Conservation (phyloP, 37 sponge, comb jelly and placozoan genomes). For the Eunapius fragilis region DNA sequence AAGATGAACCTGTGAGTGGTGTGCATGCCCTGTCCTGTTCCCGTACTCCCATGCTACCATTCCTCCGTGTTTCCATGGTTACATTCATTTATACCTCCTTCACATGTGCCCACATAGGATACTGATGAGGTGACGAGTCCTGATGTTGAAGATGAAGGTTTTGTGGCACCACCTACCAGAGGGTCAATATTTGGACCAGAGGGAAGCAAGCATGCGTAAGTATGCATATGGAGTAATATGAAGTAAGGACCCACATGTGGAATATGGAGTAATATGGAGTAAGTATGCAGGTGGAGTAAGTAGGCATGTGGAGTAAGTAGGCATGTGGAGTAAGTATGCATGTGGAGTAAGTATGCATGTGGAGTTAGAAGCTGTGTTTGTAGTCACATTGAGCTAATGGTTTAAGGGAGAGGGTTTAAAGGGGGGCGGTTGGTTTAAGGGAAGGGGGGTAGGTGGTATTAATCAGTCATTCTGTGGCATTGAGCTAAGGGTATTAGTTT, state of each 20-base stretch:
- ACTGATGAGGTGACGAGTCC: conserved; percentile 38
- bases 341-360: too few relatives aligned
- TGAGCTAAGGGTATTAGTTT: too few relatives aligned
- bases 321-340: too few relatives aligned
- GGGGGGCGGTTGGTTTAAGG: too few relatives aligned
- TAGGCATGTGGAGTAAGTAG: too few relatives aligned
- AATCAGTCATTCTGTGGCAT: too few relatives aligned
- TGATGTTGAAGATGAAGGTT: conserved; percentile 37
- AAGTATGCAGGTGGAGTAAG: too few relatives aligned
- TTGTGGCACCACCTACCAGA: conserved; percentile 35
- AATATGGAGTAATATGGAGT: too few relatives aligned
- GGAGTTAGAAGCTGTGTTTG: not conserved
- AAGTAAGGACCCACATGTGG: not conserved
- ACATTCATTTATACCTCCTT: not conserved
- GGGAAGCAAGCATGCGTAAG: conserved; percentile 78
- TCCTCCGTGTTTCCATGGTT: not conserved
- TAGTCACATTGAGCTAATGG: too few relatives aligned
- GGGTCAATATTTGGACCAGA: conserved; percentile 71
- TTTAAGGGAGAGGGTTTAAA: too few relatives aligned
- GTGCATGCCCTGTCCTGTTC: not conserved
- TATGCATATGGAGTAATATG: not conserved
- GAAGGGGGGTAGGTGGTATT: too few relatives aligned
- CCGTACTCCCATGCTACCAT: not conserved
- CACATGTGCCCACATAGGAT: not conserved
- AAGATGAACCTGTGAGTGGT: conserved; percentile 25